Evolutionary conservation across 2,888 invertebrate species (phyloP).

Genomic region (Myopa tessellatipennis): DNA sequence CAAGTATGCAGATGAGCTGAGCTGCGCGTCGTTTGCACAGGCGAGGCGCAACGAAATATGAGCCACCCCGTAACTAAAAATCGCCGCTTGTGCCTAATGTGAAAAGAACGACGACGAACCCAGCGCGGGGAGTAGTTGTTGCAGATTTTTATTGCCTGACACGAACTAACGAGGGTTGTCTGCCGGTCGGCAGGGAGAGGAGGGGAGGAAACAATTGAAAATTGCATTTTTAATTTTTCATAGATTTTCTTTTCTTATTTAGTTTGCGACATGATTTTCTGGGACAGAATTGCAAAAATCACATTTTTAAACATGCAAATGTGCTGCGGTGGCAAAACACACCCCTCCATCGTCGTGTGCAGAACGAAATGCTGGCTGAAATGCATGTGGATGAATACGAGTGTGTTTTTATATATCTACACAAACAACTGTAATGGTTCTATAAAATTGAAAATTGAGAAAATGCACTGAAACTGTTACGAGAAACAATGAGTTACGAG

Average conservation of each 20-base stretch:
- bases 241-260: conserved; percentile 47
- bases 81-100: not conserved
- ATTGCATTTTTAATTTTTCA: conserved; percentile 52
- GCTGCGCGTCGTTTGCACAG: conserved; percentile 3
- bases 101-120: conserved; percentile 18
- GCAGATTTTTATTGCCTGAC: conserved; percentile 26
- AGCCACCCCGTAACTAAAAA: conserved; percentile 15
- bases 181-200: not conserved
- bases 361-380: conserved; percentile 23
- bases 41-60: not conserved
- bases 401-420: too few species aligned
- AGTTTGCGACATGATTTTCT: conserved; percentile 24
- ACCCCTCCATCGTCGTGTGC: conserved; percentile 46
- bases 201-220: conserved; percentile 34
- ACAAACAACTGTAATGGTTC: conserved; percentile 39
- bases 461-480: conserved; percentile 41
- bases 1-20: conserved; percentile 29
- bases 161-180: not conserved
- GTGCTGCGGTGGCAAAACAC: conserved; percentile 43
- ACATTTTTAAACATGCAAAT: conserved; percentile 62
- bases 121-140: conserved; percentile 4
- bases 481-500: not conserved
- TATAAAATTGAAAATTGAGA: conserved; percentile 46
- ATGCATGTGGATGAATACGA: not conserved
- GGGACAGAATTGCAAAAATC: conserved; percentile 47